Base-by-base conservation (phyloP, 1,140 invertebrate species). In the Phymastichus coffea region DNA sequence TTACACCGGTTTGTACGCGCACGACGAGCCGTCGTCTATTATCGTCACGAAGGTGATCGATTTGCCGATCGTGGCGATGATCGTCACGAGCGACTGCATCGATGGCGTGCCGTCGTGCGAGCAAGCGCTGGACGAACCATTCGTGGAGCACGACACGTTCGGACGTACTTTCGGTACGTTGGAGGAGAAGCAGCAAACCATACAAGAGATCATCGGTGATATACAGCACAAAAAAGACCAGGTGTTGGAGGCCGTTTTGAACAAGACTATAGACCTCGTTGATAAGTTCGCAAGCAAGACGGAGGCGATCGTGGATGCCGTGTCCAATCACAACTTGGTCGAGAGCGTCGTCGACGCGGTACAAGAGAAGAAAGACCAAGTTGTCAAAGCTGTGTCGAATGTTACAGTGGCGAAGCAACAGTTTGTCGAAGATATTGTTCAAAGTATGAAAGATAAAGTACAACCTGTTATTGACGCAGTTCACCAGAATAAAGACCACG, bases 11-110 rank as follows among this genome's bases (percentile, higher is more conserved):
- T 38, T 26, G 12, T 52, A 10, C 33, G 9, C 6, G 14, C 17
- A 53, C 7, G 35, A 33, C 2, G 19, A 51, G 30, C 14, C 12
- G 19, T 12, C 26, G 30, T 37, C 46, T 8, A 65, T 69, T 23
- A 62, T 55, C 38, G 48, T 66, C 0, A 66, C 63, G 1, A 71
- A 64, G 12, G 46, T 70, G 0, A 4, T 69, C 3, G 49, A 66
- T 20, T 59, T 61, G 4, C 69, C 71, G 0, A 25, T 66, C 2
- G 61, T 59, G 0, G 68, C 68, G 4, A 65, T 57, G 3, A 47
- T 71, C 0, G 56, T 72, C 0, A 65, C 66, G 1, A 14, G 51
- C 3, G 63, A 57, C 15, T 73, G 70, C 22, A 20, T 66, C 1
- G 58, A 69, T 2, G 68, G 62, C 0, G 8, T 70, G 0, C 66